A percentile compares a stretch with the other conserved stretches of the same genome.
phyloP scores from a whole-genome alignment of 1,140 invertebrate genomes.

The Drosophila seguyi region DNA sequence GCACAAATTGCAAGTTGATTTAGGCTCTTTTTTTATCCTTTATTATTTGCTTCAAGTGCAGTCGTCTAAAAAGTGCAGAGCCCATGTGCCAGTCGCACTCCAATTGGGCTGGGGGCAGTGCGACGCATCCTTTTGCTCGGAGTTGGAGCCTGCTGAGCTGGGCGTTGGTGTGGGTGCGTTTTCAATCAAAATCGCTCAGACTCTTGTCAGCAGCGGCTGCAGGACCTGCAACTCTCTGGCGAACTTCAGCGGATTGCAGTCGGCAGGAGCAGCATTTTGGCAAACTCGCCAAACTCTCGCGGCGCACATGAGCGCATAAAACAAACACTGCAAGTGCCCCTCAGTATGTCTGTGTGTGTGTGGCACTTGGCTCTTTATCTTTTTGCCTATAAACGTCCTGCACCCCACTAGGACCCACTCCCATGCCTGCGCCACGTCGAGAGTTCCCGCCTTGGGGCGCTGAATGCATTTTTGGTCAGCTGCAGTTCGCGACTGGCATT shows the following conservation, averaged over 20 bases:
- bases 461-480: constrained; percentile 81
- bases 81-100: constrained; percentile 36
- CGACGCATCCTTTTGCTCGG: constrained; percentile 41
- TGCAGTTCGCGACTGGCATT: constrained; percentile 72
- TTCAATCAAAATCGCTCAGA: constrained; percentile 82
- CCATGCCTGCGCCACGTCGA: neutral
- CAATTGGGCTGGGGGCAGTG: constrained; percentile 8
- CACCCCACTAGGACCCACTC: constrained; percentile 3
- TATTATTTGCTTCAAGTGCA: constrained; percentile 37
- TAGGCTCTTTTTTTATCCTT: constrained; percentile 35
- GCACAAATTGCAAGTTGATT: constrained; percentile 64
- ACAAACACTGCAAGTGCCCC: constrained; percentile 59
- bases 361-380: constrained; percentile 79
- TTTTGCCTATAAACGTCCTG: constrained; percentile 79
- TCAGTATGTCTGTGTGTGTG: constrained; percentile 28
- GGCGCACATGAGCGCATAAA: constrained; percentile 71
- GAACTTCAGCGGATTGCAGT: constrained; percentile 76
- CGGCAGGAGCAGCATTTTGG: constrained; percentile 67
- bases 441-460: constrained; percentile 55
- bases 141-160: constrained; percentile 7
- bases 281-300: constrained; percentile 69
- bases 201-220: constrained; percentile 46
- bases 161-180: constrained; percentile 56
- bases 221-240: constrained; percentile 37
- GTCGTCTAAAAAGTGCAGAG: constrained; percentile 42